Evolutionary conservation across 2,888 invertebrate genomes (phyloP), one percentile per base, ranked within the genome.

Genomic region (Cepaea hortensis): DNA sequence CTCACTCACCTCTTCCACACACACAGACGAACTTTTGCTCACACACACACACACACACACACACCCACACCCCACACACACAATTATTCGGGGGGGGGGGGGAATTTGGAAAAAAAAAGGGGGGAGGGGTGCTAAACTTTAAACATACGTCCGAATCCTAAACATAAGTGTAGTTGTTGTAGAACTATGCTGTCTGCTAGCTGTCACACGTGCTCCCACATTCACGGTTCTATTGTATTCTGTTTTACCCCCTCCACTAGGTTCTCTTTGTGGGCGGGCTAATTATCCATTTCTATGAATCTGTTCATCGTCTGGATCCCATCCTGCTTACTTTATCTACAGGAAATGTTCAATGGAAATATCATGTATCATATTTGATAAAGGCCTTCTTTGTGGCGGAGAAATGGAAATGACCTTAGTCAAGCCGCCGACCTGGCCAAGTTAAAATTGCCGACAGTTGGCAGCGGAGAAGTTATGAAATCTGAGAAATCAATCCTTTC

Each of bases 401-500:
- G 15, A 18, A 18, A 65, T 23, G 0, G 20, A 15, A 15, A 46
- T n/a, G 9, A 61, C 77, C 50, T 77, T 55, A 55, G 55, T 55
- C 23, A n/a, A 61, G 61, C 46, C 50, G 70, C 70, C 70, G 46
- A 15, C 23, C 50, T 20, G 50, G 15, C 48, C 70, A n/a, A 9
- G 68, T 20, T 7, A 4, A 6, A 11, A 68, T 5, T 7, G 70
- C 70, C 81, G 81, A 81, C 81, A 81, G 81, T 70, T 81, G 68
- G 81, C 70, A 48, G 46, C 50, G 5, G 68, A n/a, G 50, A 9
- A 11, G 48, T 81, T 81, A 81, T 81, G 81, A 81, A 81, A 81
- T 81, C 81, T 18, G 81, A 81, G 81, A 81, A 81, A 81, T 81
- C 70, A 81, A 81, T 81, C 23, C 62, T 68, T 81, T 70, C 50